Base-by-base conservation (phyloP, 2,888 invertebrate species). In the Hypomecis punctinalis region DNA sequence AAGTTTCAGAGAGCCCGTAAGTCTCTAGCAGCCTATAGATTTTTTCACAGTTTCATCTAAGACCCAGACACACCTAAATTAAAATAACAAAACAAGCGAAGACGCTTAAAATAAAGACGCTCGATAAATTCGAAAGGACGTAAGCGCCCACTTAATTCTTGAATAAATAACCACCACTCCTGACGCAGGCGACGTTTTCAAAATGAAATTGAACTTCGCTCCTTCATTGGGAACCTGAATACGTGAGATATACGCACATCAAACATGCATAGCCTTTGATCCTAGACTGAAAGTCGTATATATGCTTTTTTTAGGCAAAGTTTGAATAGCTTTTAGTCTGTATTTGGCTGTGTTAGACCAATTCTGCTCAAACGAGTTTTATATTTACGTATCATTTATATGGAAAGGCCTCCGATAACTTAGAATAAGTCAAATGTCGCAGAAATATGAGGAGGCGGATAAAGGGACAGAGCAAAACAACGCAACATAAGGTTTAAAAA, bases 101-200 rank as follows among this genome's bases (percentile, higher is more conserved):
- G 51, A 33, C 39, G 48, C 36, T 55, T 70, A 36, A 73, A 73
- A 61, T 61, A 48, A 55, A 47, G 48, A 43, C 37, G 49, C 33
- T 51, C 51, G 35, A 36, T 46, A 53, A 58, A 53, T 57, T 57
- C 52, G 42, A 47, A 11, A 47, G 46, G 48, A 45, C 53, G 52
- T 63, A 47, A 63, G 49, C 49, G 43, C 48, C 54, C 35, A 57
- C 54, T 53, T 59, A 58, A 52, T 39, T 40, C 46, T n/a, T 59
- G 58, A 63, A 63, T 63, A 59, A 63, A 42, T 57, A 43, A 63
- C 53, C 45, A 56, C 5, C 43, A 40, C 42, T 40, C 51, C 35
- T 35, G 37, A 23, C 40, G 8, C 53, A 46, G 39, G 59, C 43
- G 46, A 37, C 36, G 35, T 55, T 37, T 33, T 42, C 45, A 11